A percentile compares a stretch with the other conserved stretches of the same genome.
Conservation (phyloP, 2,888 invertebrate genomes). For the Hetaerina titia region DNA sequence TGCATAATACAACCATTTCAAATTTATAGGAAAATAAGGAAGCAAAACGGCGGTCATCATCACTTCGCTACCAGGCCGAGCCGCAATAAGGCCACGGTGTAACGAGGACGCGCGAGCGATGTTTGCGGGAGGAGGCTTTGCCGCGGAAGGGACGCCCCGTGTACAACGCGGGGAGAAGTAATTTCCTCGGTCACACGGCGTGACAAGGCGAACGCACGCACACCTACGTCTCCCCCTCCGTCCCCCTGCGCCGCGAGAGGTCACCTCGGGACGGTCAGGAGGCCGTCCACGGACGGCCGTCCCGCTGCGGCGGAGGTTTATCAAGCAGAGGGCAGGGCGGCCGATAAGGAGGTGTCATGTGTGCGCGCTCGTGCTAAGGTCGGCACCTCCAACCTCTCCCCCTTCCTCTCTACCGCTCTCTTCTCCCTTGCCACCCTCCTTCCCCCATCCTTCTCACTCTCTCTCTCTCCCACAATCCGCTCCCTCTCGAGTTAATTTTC, state of each 20-base stretch:
- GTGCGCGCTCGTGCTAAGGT: not conserved
- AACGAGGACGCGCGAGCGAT: not conserved
- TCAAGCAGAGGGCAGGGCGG: not conserved
- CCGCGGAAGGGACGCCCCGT: not conserved
- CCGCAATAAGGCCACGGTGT: not conserved
- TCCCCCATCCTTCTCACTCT: not conserved
- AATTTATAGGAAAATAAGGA: not conserved
- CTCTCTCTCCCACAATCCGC: not conserved
- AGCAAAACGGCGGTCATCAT: too few species aligned
- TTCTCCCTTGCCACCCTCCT: not conserved
- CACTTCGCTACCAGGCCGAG: not conserved
- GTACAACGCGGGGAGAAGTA: not conserved
- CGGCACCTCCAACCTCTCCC: constrained; percentile 7
- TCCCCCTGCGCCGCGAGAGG: not conserved
- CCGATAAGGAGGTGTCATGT: constrained; percentile 1
- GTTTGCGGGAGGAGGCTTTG: not conserved
- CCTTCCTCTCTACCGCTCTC: not conserved
- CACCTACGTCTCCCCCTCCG: not conserved
- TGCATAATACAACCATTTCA: too few species aligned
- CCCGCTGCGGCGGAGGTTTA: not conserved
- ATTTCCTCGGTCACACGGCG: not conserved
- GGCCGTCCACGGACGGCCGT: not conserved
- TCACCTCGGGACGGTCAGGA: not conserved
- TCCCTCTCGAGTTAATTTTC: not conserved
- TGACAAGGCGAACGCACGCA: not conserved